phyloP scores from a whole-genome alignment of 2,888 invertebrate genomes.

The Agriopis aurantiaria region DNA sequence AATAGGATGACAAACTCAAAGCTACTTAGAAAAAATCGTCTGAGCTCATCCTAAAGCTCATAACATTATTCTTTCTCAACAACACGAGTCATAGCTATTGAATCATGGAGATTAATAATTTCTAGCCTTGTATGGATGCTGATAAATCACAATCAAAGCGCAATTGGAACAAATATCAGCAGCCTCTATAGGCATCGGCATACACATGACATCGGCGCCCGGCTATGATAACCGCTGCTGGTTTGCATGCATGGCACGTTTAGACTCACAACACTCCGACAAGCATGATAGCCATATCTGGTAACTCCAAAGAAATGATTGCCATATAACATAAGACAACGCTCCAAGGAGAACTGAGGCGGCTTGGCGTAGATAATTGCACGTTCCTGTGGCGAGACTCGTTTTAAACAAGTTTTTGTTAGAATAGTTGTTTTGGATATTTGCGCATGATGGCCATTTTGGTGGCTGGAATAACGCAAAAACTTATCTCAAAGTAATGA shows the following conservation, averaged over 20 bases:
- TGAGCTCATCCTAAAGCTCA: conserved; percentile 24
- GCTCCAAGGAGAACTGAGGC: conserved; percentile 36
- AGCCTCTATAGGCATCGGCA: conserved; percentile 43
- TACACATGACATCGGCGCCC: conserved; percentile 67
- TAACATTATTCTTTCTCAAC: conserved; percentile 6
- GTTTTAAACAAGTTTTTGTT: conserved; percentile 42
- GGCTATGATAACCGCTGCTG: conserved; percentile 37
- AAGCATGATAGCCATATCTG: conserved; percentile 64
- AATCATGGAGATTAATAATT: conserved; percentile 10
- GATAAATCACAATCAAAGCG: conserved; percentile 26
- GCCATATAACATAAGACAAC: conserved; percentile 33
- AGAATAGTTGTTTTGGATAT: conserved; percentile 28
- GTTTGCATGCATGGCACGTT: conserved; percentile 68
- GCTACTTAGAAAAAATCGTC: conserved; percentile 2
- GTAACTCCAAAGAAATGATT: conserved; percentile 43
- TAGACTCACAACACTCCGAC: conserved; percentile 56
- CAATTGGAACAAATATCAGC: conserved; percentile 45
- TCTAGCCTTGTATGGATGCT: conserved; percentile 8
- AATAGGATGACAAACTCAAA: conserved; percentile 16
- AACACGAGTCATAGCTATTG: conserved; percentile 24
- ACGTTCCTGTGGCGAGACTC: conserved; percentile 40
- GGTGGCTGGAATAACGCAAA: conserved; percentile 11
- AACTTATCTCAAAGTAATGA: conserved; percentile 7
- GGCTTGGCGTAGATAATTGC: conserved; percentile 43
- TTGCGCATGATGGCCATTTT: conserved; percentile 13